Evolutionary conservation across 2,797 vertebrate genomes (phyloP), one percentile per base, ranked within the genome.

Genomic region (Cyclopterus lumpus): DNA sequence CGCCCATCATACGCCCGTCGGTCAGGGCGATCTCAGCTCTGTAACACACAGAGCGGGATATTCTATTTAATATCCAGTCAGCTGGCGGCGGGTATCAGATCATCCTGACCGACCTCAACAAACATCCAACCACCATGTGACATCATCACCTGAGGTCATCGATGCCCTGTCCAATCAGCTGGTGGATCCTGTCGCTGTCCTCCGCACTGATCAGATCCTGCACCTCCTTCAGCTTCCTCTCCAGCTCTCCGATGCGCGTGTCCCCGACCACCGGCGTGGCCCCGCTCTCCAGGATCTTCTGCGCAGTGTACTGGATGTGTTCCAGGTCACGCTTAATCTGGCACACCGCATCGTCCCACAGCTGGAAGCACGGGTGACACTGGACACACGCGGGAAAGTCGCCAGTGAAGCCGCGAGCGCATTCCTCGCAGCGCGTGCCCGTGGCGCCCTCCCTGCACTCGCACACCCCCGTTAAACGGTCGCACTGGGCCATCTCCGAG

Each of bases 321-420:
- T 73, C 92, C 81, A 97, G 88, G 74, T 93, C 67, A 0, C 91
- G 79, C 53, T 1, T 80, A 5, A 97, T 81, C 77, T 92, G 88
- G 74, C 86, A 92, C 65, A 97, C 71, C 0, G 67, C 55, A 0
- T 81, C 87, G 20, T 97, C 96, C 96, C 96, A 97, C 63, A 86
- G 93, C 81, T 92, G 81, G 32, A 98, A 99, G 92, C 97, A 98
- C 32, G 93, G 87, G 75, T 97, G 96, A 87, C 96, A 98, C 53
- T 84, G 88, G 0, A 71, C 84, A 48, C 96, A 97, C 6, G 34
- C 83, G 8, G 96, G 96, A 71, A 97, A 99, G 28, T 55, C 71
- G 4, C 96, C 95, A 0, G 91, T 93, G 93, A 95, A 97, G 51
- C 96, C 95, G 0, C 93, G 92, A 16, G 93, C 94, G 44, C 97